Evolutionary conservation across 2,113 vertebrate genomes (phyloP).

Genomic region (Clarias macrocephalus): DNA sequence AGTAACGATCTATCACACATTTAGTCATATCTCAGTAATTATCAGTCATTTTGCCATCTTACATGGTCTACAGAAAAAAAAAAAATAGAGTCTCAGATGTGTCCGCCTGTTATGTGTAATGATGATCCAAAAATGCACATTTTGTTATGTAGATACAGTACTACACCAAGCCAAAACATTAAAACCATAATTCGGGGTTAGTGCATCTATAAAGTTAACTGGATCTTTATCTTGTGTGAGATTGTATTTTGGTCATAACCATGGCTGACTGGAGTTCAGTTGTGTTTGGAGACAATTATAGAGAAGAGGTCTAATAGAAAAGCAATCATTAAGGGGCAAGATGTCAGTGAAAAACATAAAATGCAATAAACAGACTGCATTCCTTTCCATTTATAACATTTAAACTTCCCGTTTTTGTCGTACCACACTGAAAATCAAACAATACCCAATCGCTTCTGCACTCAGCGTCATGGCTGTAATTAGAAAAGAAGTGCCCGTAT

Average conservation of each 20-base stretch:
- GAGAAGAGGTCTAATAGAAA: neutral
- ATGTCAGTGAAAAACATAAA: neutral
- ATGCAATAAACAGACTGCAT: neutral
- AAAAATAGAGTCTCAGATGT: neutral
- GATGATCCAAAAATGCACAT: neutral
- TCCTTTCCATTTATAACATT: neutral
- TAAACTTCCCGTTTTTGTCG: neutral
- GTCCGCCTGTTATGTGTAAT: neutral
- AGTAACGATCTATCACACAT: neutral
- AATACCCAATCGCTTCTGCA: neutral
- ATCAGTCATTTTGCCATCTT: neutral
- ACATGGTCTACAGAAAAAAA: neutral
- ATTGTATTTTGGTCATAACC: neutral
- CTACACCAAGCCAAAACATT: neutral
- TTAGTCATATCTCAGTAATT: neutral
- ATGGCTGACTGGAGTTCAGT: neutral
- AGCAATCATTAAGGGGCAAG: neutral
- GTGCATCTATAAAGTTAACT: neutral
- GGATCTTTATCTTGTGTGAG: neutral
- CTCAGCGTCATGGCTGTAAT: too few species aligned
- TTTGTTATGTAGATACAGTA: neutral
- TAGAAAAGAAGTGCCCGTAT: neutral
- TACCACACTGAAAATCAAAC: neutral
- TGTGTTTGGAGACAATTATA: neutral
- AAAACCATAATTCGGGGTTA: neutral